Conservation (phyloP, 2,888 invertebrate genomes). For the Eudemis profundana region DNA sequence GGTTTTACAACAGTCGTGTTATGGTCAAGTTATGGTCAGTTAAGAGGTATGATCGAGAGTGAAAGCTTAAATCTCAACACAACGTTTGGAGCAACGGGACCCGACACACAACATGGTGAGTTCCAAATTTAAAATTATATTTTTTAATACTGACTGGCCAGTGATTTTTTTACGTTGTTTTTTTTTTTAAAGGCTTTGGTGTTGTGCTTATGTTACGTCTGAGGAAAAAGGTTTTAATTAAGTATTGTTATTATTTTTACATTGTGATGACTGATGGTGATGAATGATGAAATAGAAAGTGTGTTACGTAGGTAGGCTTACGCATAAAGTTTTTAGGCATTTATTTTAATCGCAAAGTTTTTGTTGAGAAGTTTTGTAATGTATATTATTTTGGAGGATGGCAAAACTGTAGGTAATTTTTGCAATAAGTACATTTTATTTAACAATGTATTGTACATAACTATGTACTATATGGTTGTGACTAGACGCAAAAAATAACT, state of each 20-base stretch:
- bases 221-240: background rate
- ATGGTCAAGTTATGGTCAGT: conserved; percentile 19
- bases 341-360: too few relatives aligned
- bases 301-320: conserved; percentile 7
- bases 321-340: background rate
- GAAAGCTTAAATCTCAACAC: conserved; percentile 54
- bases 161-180: background rate
- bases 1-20: background rate
- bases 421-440: too few relatives aligned
- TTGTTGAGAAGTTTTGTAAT: too few relatives aligned
- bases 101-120: conserved; percentile 73
- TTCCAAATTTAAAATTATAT: conserved; percentile 43
- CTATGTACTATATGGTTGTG: too few relatives aligned
- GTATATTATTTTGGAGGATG: too few relatives aligned
- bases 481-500: too few relatives aligned
- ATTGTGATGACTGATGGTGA: too few relatives aligned
- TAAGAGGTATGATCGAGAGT: conserved; percentile 46
- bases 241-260: background rate
- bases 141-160: conserved; percentile 7
- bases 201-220: background rate
- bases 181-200: background rate
- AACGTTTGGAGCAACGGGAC: conserved; percentile 59
- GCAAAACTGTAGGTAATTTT: too few relatives aligned
- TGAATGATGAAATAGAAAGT: conserved; percentile 26
- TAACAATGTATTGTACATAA: too few relatives aligned